Percentiles rank a stretch among this genome's conserved stretches.
phyloP scores from a whole-genome alignment of 2,888 invertebrate genomes.

The Serripes groenlandicus region DNA sequence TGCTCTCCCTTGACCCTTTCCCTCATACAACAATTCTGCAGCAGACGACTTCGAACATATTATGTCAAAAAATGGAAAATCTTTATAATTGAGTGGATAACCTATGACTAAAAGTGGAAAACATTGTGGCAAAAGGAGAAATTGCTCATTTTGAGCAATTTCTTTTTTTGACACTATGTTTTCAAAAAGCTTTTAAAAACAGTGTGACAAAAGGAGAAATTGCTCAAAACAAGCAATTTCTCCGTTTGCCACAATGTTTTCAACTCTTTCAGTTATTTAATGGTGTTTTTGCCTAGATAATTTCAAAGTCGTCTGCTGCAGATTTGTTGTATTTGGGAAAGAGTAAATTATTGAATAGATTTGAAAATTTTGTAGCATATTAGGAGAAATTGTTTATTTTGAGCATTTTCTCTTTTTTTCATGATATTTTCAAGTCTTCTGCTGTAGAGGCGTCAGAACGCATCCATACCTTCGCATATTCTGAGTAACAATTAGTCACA shows the following conservation, averaged over 20 bases:
- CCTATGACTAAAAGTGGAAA: not conserved
- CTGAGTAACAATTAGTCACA: too few relatives aligned
- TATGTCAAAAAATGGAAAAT: too few relatives aligned
- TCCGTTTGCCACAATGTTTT: not conserved
- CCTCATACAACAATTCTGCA: too few relatives aligned
- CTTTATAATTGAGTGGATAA: too few relatives aligned
- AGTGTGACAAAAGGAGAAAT: not conserved
- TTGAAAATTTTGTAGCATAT: not conserved
- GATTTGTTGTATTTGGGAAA: too few relatives aligned
- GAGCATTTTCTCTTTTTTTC: slow-evolving; percentile 5
- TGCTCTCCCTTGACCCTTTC: too few relatives aligned
- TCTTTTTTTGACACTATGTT: not conserved
- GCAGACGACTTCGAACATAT: too few relatives aligned
- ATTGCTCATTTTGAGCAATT: not conserved
- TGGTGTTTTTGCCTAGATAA: too few relatives aligned
- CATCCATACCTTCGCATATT: too few relatives aligned
- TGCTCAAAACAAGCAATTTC: not conserved
- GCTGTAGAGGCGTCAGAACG: not conserved
- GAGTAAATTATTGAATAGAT: too few relatives aligned
- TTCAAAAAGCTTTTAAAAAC: not conserved
- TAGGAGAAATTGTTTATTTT: not conserved
- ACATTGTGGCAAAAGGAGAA: not conserved
- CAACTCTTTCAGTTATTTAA: not conserved
- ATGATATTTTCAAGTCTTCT: not conserved
- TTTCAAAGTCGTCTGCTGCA: too few relatives aligned